Percentiles rank a stretch among this genome's conserved stretches.
Conservation (phyloP, 1,140 invertebrate species). For the Leptinotarsa undecemlineata region DNA sequence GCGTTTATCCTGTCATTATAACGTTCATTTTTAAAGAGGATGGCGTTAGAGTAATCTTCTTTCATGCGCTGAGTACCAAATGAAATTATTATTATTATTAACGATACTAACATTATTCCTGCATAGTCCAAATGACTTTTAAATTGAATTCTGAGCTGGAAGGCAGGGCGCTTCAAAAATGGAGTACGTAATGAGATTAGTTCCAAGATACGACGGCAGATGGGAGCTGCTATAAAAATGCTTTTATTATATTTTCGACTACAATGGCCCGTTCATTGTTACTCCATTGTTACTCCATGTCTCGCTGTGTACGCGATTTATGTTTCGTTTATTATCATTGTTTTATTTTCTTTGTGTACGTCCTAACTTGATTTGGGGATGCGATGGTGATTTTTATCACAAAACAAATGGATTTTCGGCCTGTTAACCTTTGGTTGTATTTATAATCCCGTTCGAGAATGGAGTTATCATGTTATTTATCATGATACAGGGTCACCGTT, state of each 20-base stretch:
- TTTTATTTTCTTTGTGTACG: conserved; percentile 45
- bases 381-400: conserved; percentile 45
- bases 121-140: conserved; percentile 55
- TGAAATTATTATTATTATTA: conserved; percentile 55
- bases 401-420: conserved; percentile 39
- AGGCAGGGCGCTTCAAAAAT: conserved; percentile 52
- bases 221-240: conserved; percentile 50
- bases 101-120: conserved; percentile 53
- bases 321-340: conserved; percentile 35
- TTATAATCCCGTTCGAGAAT: not conserved
- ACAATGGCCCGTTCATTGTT: conserved; percentile 53
- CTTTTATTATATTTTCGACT: conserved; percentile 50
- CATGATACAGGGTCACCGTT: no score
- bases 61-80: conserved; percentile 45
- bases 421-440: conserved; percentile 32
- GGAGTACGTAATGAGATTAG: conserved; percentile 54
- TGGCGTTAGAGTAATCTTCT: conserved; percentile 43
- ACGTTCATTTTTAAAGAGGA: conserved; percentile 44
- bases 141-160: conserved; percentile 51
- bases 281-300: conserved; percentile 50
- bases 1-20: conserved; percentile 40
- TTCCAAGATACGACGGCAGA: conserved; percentile 53
- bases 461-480: no score
- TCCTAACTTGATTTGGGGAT: conserved; percentile 44
- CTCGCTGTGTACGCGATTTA: conserved; percentile 33